Percentiles rank a stretch among this genome's conserved stretches.
Conservation (phyloP, 2,888 invertebrate species). For the Molanna angustata region DNA sequence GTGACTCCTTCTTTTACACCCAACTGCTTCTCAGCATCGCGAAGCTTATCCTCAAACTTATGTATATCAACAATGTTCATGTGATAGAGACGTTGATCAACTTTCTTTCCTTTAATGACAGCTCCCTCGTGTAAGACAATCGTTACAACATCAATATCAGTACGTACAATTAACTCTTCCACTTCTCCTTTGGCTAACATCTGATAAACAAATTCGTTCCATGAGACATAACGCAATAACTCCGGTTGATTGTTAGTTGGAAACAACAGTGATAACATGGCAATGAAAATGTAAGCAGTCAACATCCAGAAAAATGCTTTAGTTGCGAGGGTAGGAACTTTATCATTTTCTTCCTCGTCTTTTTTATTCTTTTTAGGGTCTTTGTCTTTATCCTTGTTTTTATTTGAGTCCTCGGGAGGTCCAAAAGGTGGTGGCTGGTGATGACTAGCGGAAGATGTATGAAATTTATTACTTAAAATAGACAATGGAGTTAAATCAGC, state of each 20-base stretch:
- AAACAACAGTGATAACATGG: constrained; percentile 68
- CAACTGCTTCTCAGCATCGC: constrained; percentile 76
- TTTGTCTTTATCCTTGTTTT: constrained; percentile 42
- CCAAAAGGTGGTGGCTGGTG: constrained; percentile 34
- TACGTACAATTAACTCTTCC: constrained; percentile 78
- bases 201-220: constrained; percentile 96
- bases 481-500: constrained; percentile 39
- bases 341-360: constrained; percentile 65
- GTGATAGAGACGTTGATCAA: constrained; percentile 66
- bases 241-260: constrained; percentile 73
- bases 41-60: constrained; percentile 86
- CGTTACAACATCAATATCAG: constrained; percentile 81
- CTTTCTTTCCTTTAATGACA: constrained; percentile 74
- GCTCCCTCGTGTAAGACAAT: constrained; percentile 84
- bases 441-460: constrained; percentile 34
- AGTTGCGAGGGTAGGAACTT: constrained; percentile 67
- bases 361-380: constrained; percentile 44
- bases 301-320: constrained; percentile 81
- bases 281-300: constrained; percentile 70
- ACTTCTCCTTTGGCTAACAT: constrained; percentile 95
- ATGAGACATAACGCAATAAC: constrained; percentile 79
- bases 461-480: constrained; percentile 30
- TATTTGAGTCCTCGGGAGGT: constrained; percentile 21
- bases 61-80: constrained; percentile 84
- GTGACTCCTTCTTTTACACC: constrained; percentile 81